Conservation (phyloP, 2,888 invertebrate genomes). For the Zeuzera pyrina region DNA sequence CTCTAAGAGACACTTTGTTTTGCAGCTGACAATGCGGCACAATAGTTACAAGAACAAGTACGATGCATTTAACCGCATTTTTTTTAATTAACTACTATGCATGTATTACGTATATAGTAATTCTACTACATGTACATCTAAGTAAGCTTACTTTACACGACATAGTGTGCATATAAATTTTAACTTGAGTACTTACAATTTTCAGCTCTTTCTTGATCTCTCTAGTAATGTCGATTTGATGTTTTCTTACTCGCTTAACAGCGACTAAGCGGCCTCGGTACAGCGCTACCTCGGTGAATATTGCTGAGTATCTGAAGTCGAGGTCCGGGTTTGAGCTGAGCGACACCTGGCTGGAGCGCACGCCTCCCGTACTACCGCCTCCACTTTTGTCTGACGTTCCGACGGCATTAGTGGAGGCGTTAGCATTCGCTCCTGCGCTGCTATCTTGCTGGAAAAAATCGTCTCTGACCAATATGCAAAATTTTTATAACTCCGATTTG, state of each 20-base stretch:
- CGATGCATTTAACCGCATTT: no score
- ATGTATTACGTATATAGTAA: no score
- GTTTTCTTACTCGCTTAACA: conserved; percentile 87
- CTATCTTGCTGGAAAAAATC: conserved; percentile 72
- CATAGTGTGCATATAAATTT: background rate
- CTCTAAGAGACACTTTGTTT: no score
- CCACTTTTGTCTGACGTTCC: conserved; percentile 39
- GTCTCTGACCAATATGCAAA: conserved; percentile 64
- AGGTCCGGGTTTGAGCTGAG: conserved; percentile 93
- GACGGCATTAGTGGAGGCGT: conserved; percentile 86
- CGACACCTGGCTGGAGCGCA: conserved; percentile 91
- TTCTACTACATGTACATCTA: no score
- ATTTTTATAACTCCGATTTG: background rate
- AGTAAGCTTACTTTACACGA: background rate
- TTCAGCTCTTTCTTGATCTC: conserved; percentile 95
- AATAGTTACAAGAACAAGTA: no score
- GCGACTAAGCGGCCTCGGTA: conserved; percentile 91
- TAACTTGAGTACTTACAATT: conserved; percentile 73
- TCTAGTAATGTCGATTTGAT: conserved; percentile 89
- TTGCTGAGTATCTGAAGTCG: conserved; percentile 91
- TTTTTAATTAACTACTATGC: no score
- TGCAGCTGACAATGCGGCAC: no score
- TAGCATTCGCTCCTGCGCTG: conserved; percentile 82
- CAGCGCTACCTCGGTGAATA: conserved; percentile 91
- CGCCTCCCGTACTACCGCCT: conserved; percentile 43